A percentile compares a stretch with the other conserved stretches of the same genome.
Conservation (phyloP, 2,888 invertebrate genomes). For the Gibbula magus region DNA sequence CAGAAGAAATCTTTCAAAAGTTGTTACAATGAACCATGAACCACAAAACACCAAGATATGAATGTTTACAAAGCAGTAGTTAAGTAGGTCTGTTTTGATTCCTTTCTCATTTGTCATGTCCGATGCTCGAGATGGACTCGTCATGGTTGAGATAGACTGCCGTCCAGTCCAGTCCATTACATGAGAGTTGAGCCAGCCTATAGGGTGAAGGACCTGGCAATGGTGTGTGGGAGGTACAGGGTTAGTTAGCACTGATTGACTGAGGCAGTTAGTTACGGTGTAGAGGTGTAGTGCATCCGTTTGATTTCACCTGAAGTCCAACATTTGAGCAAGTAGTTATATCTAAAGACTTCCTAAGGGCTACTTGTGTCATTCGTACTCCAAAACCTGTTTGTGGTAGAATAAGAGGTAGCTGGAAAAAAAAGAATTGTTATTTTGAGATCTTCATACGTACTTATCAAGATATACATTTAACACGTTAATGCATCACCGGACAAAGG, state of each 20-base stretch:
- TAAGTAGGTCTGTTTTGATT: no score
- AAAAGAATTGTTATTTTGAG: conserved; percentile 69
- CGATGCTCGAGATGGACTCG: no score
- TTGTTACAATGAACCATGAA: no score
- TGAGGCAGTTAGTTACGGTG: background rate
- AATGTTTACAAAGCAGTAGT: no score
- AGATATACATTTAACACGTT: no score
- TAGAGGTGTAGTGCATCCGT: conserved; percentile 8
- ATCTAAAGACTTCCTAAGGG: background rate
- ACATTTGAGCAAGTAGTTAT: conserved; percentile 1
- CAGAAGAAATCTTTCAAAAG: no score
- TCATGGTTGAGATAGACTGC: no score
- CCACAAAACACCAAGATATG: no score
- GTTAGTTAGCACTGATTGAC: background rate
- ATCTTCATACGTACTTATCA: no score
- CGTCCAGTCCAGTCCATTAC: no score
- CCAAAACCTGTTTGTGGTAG: conserved; percentile 96
- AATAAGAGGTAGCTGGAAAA: conserved; percentile 89
- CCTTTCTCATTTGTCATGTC: no score
- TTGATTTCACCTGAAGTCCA: conserved; percentile 7
- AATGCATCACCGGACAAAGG: no score
- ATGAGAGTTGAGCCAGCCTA: background rate
- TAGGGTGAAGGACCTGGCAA: background rate
- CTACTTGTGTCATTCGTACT: conserved; percentile 79
- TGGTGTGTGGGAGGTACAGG: background rate